Percentiles rank a stretch among this genome's conserved stretches.
These are phyloP conservation scores for Thymallus thymallus DNA, from an alignment of 2,113 vertebrate species.

Conservation along the genomic window DNA sequence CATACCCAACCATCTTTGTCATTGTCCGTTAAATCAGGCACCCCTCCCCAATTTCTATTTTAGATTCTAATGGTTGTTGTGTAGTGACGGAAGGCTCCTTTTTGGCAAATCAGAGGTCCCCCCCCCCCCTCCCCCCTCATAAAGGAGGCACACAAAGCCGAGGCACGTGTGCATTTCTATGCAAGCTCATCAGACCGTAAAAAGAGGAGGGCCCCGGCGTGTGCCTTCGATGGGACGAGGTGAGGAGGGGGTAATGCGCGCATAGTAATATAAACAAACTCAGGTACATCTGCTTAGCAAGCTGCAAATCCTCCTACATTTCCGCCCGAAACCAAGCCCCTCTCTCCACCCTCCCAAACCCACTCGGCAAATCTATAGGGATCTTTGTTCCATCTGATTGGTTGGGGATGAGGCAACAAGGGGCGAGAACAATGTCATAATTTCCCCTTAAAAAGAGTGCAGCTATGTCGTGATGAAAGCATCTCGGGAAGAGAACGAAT, in stretches of 20 bases:
- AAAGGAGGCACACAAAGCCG: constrained; percentile 73
- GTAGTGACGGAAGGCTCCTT: constrained; percentile 56
- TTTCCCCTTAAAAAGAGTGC: constrained; percentile 81
- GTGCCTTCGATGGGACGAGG: constrained; percentile 65
- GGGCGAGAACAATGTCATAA: constrained; percentile 78
- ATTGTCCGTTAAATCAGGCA: constrained; percentile 6
- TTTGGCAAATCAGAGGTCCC: constrained; percentile 65
- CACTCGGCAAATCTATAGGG: constrained; percentile 65
- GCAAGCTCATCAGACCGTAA: constrained; percentile 80
- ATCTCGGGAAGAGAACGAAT: constrained; percentile 43
- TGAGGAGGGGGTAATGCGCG: constrained; percentile 33
- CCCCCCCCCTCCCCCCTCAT: background rate
- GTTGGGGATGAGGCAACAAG: constrained; percentile 71
- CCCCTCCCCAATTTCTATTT: constrained; percentile 55
- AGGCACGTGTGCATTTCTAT: constrained; percentile 80
- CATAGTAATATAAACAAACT: constrained; percentile 59
- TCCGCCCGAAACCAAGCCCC: constrained; percentile 35
- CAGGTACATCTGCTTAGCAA: constrained; percentile 83
- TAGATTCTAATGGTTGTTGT: constrained; percentile 61
- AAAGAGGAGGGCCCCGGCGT: constrained; percentile 79
- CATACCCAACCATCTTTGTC: constrained; percentile 11
- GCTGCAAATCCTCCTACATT: constrained; percentile 61
- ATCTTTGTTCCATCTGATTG: constrained; percentile 75
- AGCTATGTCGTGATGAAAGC: constrained; percentile 66
- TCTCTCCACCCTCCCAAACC: constrained; percentile 64